Evolutionary conservation across 2,113 vertebrate genomes (phyloP).

Genomic region (Cathartes aura): DNA sequence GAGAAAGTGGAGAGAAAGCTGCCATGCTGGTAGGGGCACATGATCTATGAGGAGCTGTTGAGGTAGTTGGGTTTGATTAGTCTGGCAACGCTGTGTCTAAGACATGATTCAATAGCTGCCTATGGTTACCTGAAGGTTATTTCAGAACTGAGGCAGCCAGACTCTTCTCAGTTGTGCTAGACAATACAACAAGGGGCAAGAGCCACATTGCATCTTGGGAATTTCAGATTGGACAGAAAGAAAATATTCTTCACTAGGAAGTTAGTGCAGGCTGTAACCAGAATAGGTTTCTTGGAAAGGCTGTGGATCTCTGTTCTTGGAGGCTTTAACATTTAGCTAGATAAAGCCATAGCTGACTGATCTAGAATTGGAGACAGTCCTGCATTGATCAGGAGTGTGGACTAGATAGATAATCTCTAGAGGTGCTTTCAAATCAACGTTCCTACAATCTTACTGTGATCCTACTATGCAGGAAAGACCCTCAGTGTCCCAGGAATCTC

Average conservation of each 20-base stretch:
- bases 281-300: background rate
- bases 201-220: background rate
- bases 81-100: background rate
- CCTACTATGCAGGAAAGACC: background rate
- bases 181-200: background rate
- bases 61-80: background rate
- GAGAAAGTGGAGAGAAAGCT: background rate
- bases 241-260: background rate
- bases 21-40: fast-evolving
- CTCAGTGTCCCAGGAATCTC: background rate
- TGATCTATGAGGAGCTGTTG: fast-evolving
- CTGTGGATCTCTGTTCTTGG: background rate
- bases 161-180: background rate
- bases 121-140: background rate
- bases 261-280: background rate
- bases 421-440: background rate
- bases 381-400: background rate
- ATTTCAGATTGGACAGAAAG: background rate
- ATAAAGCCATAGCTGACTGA: background rate
- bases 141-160: background rate
- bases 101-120: background rate
- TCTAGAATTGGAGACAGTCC: background rate
- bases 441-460: background rate
- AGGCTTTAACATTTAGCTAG: background rate
- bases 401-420: background rate